Evolutionary conservation across 2,888 invertebrate genomes (phyloP).

Genomic region (Aphidoletes aphidimyza): DNA sequence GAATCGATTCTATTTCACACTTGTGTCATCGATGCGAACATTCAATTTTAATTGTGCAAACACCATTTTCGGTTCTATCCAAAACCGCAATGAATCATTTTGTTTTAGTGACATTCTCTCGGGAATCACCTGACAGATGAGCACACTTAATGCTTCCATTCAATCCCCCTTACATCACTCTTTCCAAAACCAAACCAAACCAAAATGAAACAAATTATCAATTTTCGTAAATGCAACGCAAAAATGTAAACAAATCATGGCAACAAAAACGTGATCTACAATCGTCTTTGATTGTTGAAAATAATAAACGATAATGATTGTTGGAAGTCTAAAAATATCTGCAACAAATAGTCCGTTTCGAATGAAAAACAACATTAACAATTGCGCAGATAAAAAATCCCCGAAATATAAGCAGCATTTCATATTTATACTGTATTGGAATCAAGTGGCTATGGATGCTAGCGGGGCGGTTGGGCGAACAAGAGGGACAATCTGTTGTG

Average conservation of each 20-base stretch:
- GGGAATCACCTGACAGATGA: background rate
- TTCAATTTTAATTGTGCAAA: too few relatives aligned
- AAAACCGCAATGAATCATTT: background rate
- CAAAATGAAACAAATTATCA: too few relatives aligned
- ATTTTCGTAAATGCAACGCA: constrained; percentile 26
- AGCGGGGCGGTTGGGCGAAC: background rate
- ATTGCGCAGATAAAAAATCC: constrained; percentile 47
- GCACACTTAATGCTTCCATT: too few relatives aligned
- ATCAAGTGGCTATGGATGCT: background rate
- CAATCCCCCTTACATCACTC: background rate
- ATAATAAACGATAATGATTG: constrained; percentile 40
- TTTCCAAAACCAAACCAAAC: background rate
- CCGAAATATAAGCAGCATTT: background rate
- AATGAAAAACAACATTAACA: background rate
- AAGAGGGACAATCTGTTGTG: background rate
- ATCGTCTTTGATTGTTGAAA: constrained; percentile 8
- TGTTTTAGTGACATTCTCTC: background rate
- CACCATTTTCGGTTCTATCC: too few relatives aligned
- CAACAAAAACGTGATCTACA: constrained; percentile 19
- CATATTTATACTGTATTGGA: too few relatives aligned
- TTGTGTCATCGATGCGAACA: background rate
- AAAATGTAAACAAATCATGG: constrained; percentile 21
- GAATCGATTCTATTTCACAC: background rate
- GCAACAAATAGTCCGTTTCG: background rate
- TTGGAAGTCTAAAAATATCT: constrained; percentile 10